Percentiles rank a stretch among this genome's conserved stretches.
phyloP scores from a whole-genome alignment of 2,888 invertebrate genomes.

The Abscondita cerata region DNA sequence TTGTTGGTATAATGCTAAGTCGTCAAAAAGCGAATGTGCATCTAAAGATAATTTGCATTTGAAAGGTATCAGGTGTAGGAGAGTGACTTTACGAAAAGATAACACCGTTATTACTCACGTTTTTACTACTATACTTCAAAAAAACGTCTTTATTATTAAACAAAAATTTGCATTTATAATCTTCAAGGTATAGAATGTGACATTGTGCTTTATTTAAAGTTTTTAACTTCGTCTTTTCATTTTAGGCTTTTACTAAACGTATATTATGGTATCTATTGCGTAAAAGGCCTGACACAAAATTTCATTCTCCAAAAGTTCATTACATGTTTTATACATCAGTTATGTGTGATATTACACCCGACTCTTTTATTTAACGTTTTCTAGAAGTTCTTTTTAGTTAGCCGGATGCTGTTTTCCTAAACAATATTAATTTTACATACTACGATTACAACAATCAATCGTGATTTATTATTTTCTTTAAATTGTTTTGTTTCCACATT shows the following conservation, averaged over 20 bases:
- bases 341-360: not conserved
- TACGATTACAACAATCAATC: too few species aligned
- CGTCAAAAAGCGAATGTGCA: not conserved
- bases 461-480: too few species aligned
- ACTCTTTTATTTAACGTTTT: not conserved
- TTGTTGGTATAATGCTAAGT: not conserved
- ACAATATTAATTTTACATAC: too few species aligned
- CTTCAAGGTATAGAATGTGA: not conserved
- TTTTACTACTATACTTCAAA: too few species aligned
- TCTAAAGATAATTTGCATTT: slow-evolving; percentile 1
- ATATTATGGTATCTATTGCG: not conserved
- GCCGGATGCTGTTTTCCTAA: too few species aligned
- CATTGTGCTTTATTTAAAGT: not conserved
- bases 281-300: not conserved
- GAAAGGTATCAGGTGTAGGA: not conserved
- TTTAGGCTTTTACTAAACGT: too few species aligned
- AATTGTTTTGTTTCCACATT: too few species aligned
- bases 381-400: not conserved
- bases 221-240: not conserved
- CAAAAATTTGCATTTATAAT: not conserved
- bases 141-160: too few species aligned
- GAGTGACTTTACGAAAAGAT: not conserved
- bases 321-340: not conserved
- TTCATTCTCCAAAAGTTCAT: not conserved
- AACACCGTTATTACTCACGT: not conserved